These are phyloP conservation scores for Callipepla californica DNA, from an alignment of 2,113 vertebrate genomes.

Conservation along the genomic window DNA sequence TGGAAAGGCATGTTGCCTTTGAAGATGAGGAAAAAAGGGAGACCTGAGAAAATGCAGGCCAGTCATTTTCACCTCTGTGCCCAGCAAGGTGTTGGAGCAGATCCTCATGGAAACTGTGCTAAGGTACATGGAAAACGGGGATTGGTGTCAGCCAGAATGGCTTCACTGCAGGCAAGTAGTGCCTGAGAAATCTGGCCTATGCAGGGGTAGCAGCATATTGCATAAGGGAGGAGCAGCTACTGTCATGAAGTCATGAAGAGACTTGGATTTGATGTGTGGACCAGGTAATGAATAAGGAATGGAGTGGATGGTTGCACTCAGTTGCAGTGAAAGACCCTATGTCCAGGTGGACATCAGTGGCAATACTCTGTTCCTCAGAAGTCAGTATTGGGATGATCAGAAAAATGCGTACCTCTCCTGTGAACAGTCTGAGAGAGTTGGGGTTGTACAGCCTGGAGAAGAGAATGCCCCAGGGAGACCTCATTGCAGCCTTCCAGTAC, in stretches of 20 bases:
- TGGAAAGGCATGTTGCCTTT: background rate
- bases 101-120: background rate
- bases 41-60: background rate
- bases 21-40: background rate
- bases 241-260: too few relatives aligned
- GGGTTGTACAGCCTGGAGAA: background rate
- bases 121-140: background rate
- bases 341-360: background rate
- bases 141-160: background rate
- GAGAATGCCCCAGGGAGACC: background rate
- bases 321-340: background rate
- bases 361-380: background rate
- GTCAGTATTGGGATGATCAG: background rate
- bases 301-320: background rate
- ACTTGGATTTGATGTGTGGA: too few relatives aligned
- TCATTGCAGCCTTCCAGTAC: background rate
- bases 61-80: background rate
- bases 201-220: background rate
- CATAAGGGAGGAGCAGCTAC: background rate
- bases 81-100: background rate
- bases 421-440: background rate
- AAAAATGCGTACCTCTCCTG: background rate
- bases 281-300: background rate
- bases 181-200: background rate
- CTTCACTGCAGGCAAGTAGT: background rate